Evolutionary conservation across 2,797 vertebrate genomes (phyloP).

Genomic region (Choloepus didactylus): DNA sequence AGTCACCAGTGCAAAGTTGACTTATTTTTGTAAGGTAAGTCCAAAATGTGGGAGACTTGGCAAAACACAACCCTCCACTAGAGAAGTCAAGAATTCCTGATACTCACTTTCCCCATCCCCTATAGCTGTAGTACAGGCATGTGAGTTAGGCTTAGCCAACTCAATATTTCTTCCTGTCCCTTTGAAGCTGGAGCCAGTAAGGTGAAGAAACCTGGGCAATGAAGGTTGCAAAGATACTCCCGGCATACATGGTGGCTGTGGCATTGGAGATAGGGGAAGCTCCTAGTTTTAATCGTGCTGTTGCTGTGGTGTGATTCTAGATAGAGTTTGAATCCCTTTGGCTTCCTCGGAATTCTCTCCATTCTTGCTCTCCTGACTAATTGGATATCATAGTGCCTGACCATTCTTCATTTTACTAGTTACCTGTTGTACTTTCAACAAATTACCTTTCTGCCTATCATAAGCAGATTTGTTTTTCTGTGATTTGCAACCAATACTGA

Average conservation of each 20-base stretch:
- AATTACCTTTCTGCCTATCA: not conserved
- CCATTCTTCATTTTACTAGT: not conserved
- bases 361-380: not conserved
- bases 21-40: not conserved
- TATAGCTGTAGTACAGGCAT: accelerated
- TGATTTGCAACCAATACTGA: not conserved
- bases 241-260: not conserved
- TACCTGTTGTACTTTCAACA: not conserved
- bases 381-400: not conserved
- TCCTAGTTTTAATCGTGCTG: not conserved
- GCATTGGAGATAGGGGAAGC: too few species aligned
- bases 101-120: not conserved
- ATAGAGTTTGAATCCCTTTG: not conserved
- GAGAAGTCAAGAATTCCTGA: not conserved
- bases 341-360: not conserved
- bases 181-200: not conserved
- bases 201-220: not conserved
- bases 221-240: too few species aligned
- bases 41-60: not conserved
- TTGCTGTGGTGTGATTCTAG: not conserved
- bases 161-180: not conserved
- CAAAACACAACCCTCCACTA: not conserved
- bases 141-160: not conserved
- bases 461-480: not conserved
- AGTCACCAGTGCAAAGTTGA: not conserved